phyloP scores from a whole-genome alignment of 2,797 vertebrate species.

The Rhinichthys osculus region DNA sequence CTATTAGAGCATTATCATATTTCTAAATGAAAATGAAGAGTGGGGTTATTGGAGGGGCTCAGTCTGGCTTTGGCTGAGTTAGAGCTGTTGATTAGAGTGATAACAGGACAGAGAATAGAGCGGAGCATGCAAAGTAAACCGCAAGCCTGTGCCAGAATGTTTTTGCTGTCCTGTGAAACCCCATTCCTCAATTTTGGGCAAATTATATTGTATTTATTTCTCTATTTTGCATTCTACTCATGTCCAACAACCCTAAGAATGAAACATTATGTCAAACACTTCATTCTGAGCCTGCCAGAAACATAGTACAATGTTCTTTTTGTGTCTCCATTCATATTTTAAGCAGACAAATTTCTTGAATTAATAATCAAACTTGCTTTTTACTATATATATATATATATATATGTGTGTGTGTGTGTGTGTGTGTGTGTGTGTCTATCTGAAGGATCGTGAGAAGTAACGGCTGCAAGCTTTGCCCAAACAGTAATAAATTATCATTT shows the following conservation, averaged over 20 bases:
- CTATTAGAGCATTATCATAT: constrained; percentile 50
- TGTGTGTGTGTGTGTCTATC: no score
- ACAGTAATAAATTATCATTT: no score
- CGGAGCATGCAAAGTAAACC: constrained; percentile 40
- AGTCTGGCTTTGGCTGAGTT: constrained; percentile 41
- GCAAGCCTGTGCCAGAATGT: background rate
- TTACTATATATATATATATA: no score
- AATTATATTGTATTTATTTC: constrained; percentile 20
- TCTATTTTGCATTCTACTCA: background rate
- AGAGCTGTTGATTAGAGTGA: constrained; percentile 50
- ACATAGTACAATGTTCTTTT: background rate
- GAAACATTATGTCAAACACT: constrained; percentile 12
- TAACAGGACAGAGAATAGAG: constrained; percentile 49
- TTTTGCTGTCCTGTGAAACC: constrained; percentile 24
- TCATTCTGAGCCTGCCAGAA: constrained; percentile 8
- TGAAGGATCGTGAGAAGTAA: no score
- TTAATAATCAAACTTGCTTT: background rate
- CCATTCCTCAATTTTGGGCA: constrained; percentile 13
- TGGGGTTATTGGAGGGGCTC: constrained; percentile 34
- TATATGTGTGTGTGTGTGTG: no score
- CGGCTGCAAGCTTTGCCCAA: no score
- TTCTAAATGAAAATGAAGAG: constrained; percentile 52
- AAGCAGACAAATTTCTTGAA: background rate
- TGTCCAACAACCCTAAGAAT: constrained; percentile 14
- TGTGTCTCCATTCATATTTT: constrained; percentile 18